Evolutionary conservation across 2,797 vertebrate genomes (phyloP).

Genomic region (Alca torda): DNA sequence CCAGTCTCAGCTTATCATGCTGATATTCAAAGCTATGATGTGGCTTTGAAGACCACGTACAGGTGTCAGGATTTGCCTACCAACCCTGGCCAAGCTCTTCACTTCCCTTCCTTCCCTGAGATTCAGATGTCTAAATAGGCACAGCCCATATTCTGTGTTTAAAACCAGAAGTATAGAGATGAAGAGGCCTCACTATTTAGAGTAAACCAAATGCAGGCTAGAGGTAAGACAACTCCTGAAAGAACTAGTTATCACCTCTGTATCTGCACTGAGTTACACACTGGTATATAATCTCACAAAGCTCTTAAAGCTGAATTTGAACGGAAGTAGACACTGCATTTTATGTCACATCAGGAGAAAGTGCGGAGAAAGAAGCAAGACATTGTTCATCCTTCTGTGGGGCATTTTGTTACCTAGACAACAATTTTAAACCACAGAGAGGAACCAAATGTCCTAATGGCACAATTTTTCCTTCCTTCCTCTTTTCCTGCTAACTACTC

Average conservation of each 20-base stretch:
- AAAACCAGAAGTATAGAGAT: neutral
- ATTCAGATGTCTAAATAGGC: neutral
- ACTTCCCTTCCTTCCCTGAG: neutral
- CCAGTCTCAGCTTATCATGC: neutral
- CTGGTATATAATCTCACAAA: neutral
- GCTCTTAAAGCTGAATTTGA: neutral
- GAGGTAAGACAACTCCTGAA: neutral
- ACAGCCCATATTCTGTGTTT: neutral
- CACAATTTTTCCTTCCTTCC: slow-evolving; percentile 5
- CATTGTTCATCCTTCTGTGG: slow-evolving; percentile 38
- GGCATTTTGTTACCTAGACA: slow-evolving; percentile 69
- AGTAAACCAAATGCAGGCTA: neutral
- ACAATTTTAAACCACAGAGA: slow-evolving; percentile 47
- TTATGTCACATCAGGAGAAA: neutral
- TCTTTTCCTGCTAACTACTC: neutral
- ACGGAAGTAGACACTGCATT: neutral
- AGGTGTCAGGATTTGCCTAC: neutral
- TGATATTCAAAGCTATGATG: too few relatives aligned
- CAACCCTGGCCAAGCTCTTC: neutral
- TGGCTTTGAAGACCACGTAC: neutral
- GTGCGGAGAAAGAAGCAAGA: neutral
- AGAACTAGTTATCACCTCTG: neutral
- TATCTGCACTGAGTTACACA: neutral
- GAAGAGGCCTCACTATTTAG: neutral
- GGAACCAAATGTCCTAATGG: slow-evolving; percentile 46